Percentiles rank a stretch among this genome's conserved stretches.
Evolutionary conservation across 1,140 invertebrate species (phyloP).

Genomic region (Macrobrachium nipponense): DNA sequence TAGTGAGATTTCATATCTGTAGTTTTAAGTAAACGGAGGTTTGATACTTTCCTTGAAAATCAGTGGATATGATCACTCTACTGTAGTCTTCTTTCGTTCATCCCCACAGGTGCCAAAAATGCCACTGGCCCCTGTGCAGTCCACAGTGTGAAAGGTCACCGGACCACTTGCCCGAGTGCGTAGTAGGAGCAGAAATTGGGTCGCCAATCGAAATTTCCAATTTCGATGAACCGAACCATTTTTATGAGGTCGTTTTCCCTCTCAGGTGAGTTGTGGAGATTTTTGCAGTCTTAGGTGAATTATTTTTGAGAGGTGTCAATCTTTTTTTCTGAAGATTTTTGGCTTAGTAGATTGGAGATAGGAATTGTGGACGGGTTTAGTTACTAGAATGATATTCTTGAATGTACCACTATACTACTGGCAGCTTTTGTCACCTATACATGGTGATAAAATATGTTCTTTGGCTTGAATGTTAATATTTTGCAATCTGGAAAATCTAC

Average conservation of each 20-base stretch:
- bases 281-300: not conserved
- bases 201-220: constrained; percentile 59
- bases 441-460: no score
- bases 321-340: not conserved
- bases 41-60: not conserved
- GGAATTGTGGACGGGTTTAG: not conserved
- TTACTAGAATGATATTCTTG: not conserved
- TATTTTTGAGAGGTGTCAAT: no score
- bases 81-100: not conserved
- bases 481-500: not conserved
- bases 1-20: not conserved
- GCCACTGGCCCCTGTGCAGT: constrained; percentile 66
- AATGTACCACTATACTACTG: not conserved
- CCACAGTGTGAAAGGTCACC: constrained; percentile 72
- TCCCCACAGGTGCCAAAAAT: constrained; percentile 70
- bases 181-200: constrained; percentile 63
- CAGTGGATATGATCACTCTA: not conserved
- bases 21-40: not conserved
- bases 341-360: not conserved
- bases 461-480: not conserved
- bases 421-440: not conserved
- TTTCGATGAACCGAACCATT: constrained; percentile 61
- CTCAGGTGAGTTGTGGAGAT: constrained; percentile 42
- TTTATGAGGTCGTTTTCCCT: constrained; percentile 60
- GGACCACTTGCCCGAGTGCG: constrained; percentile 63